These are phyloP conservation scores for Sciurus niger DNA, from an alignment of 2,113 vertebrate species.

Conservation along the genomic window DNA sequence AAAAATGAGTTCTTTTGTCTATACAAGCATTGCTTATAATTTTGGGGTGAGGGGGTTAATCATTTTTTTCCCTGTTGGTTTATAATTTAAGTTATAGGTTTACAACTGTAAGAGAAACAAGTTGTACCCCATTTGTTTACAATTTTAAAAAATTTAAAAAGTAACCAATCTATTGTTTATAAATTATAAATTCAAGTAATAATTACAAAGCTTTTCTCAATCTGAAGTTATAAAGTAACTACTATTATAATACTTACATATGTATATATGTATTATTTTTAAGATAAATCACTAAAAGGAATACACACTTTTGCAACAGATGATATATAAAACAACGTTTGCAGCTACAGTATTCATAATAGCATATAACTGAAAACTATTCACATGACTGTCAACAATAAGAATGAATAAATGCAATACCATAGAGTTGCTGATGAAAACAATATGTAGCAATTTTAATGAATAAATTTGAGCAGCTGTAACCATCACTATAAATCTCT, in stretches of 20 bases:
- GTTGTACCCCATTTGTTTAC: no score
- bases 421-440: neutral
- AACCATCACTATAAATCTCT: neutral
- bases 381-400: neutral
- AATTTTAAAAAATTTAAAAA: neutral
- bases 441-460: neutral
- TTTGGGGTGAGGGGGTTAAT: neutral
- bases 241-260: neutral
- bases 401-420: neutral
- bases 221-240: neutral
- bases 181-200: neutral
- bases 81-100: neutral
- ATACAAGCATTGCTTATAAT: neutral
- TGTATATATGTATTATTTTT: neutral
- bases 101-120: neutral
- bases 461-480: neutral
- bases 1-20: neutral
- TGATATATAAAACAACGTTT: neutral
- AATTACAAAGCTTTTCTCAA: neutral
- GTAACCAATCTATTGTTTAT: neutral
- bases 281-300: neutral
- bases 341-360: neutral
- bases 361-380: neutral
- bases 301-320: neutral
- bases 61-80: neutral